Evolutionary conservation across 2,797 vertebrate species (phyloP).

Genomic region (Parambassis ranga): DNA sequence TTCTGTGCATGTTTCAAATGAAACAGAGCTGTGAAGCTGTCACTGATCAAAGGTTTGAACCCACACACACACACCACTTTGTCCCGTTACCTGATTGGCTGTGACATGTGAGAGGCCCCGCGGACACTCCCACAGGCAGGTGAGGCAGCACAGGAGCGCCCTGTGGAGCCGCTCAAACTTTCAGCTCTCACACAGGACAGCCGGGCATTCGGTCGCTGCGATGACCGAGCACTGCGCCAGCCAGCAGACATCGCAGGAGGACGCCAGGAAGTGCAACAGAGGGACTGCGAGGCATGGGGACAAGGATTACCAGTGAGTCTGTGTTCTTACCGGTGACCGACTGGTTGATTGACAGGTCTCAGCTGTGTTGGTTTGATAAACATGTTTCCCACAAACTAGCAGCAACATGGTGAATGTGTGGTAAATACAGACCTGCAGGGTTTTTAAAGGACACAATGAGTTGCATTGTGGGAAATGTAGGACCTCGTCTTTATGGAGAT

Average conservation of each 20-base stretch:
- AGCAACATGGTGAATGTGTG: neutral
- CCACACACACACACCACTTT: neutral
- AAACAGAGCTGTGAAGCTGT: slow-evolving; percentile 19
- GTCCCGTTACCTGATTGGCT: slow-evolving; percentile 50
- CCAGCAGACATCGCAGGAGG: slow-evolving; percentile 31
- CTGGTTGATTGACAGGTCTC: neutral
- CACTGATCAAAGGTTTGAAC: slow-evolving; percentile 49
- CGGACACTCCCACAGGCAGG: slow-evolving; percentile 49
- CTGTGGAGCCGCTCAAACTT: slow-evolving; percentile 16
- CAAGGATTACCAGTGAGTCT: slow-evolving; percentile 56
- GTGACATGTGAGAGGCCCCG: slow-evolving; percentile 34
- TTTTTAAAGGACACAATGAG: neutral
- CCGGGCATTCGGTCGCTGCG: neutral
- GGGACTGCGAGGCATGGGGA: slow-evolving; percentile 7
- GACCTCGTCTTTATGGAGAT: neutral
- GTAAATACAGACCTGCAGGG: neutral
- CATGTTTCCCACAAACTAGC: too few species aligned
- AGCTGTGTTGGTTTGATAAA: too few species aligned
- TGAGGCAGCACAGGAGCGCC: slow-evolving; percentile 17
- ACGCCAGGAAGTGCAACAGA: slow-evolving; percentile 27
- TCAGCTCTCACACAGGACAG: neutral
- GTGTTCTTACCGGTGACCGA: too few species aligned
- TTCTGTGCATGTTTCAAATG: too few species aligned
- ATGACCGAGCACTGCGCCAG: slow-evolving; percentile 42
- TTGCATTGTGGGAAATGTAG: neutral